These are phyloP conservation scores for Synanthedon myopaeformis DNA, from an alignment of 2,888 invertebrate genomes.

Conservation along the genomic window DNA sequence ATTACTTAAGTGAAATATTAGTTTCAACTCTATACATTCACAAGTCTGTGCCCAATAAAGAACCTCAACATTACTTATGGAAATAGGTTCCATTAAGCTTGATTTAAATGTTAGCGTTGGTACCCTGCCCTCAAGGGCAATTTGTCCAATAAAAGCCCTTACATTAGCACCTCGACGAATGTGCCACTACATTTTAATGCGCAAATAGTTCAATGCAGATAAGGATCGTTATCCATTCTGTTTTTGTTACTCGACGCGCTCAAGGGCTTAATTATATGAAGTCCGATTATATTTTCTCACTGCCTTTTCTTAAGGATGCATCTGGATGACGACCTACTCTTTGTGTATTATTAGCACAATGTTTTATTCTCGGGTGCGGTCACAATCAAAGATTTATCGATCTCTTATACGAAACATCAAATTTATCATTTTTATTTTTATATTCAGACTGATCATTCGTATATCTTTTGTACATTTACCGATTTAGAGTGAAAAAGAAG, in stretches of 20 bases:
- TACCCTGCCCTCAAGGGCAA: slow-evolving; percentile 35
- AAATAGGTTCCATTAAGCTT: slow-evolving; percentile 52
- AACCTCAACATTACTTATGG: slow-evolving; percentile 41
- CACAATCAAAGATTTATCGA: no score
- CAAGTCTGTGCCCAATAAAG: slow-evolving; percentile 2
- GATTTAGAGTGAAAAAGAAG: no score
- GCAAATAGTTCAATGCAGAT: slow-evolving; percentile 34
- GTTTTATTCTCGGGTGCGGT: no score
- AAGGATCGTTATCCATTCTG: slow-evolving; percentile 44
- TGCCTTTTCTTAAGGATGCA: background rate
- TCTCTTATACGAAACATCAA: no score
- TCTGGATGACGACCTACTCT: no score
- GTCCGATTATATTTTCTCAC: slow-evolving; percentile 4
- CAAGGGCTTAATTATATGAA: slow-evolving; percentile 15
- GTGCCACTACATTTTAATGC: slow-evolving; percentile 23
- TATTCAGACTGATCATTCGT: no score
- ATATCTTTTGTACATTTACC: no score
- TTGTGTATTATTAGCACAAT: no score
- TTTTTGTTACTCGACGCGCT: slow-evolving; percentile 17
- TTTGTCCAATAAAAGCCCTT: slow-evolving; percentile 43
- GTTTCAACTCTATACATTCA: slow-evolving; percentile 3
- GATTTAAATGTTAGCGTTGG: slow-evolving; percentile 63
- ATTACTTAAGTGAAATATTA: no score
- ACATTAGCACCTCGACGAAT: slow-evolving; percentile 23
- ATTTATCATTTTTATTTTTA: no score